Evolutionary conservation across 2,797 vertebrate species (phyloP), one percentile per base, ranked within the genome.

Genomic region (Babyrousa celebensis): DNA sequence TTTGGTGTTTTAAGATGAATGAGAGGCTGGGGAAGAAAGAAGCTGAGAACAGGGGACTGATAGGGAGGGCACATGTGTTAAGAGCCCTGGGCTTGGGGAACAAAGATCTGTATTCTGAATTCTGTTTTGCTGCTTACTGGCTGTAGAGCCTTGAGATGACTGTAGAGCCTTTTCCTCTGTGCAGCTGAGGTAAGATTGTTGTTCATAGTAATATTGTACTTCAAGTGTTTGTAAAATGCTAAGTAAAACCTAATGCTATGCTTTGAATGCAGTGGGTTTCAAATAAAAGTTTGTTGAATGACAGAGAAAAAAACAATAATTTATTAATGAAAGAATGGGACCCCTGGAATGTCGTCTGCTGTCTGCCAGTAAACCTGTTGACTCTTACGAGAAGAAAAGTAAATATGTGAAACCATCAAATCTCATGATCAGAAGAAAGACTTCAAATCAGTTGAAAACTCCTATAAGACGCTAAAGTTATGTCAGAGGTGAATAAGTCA

Each of bases 401-500:
- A 62, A 91, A 65, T 78, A 54, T 8, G 3, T 7, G 27, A 90
- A 94, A 85, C 17, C 71, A 71, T 48, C 0, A 1, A 77, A 72
- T 88, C 79, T 90, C 74, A 74, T 91, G 77, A 93, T 84, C 27
- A 40, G 62, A 93, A 85, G 75, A 83, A 92, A 87, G 68, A 72
- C 60, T 74, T 79, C 54, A 71, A 20, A 40, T 60, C n/a, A 60
- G 11, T 62, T 82, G 86, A 78, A 91, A 93, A 87, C 17, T 71
- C 48, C 77, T 48, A 0, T 67, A 52, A 58, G 77, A 74, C 80
- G 58, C 36, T 79, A 6, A 80, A 78, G 36, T 95, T 95, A 79
- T 75, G 52, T 91, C 74, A 96, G 89, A 91, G 11, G 25, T 91
- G 87, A 96, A 6, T 77, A 93, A 95, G 71, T 94, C 95, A 82